Conservation (phyloP, 2,888 invertebrate genomes). For the Odontothrips loti region DNA sequence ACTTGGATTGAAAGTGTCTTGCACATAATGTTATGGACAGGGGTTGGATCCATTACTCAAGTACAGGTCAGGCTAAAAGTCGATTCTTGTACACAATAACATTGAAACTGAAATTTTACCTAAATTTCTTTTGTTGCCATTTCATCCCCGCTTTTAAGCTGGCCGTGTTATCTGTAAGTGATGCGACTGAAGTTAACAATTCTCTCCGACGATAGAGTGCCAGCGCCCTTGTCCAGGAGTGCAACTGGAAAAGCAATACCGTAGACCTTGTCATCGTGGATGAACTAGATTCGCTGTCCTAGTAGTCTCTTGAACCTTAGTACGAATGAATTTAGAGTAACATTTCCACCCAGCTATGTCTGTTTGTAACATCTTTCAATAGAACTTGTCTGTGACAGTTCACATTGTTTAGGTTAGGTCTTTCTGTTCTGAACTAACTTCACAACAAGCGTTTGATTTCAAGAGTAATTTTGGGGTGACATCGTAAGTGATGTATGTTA, state of each 20-base stretch:
- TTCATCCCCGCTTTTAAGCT: background rate
- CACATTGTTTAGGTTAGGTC: background rate
- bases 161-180: background rate
- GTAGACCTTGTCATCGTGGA: background rate
- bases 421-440: background rate
- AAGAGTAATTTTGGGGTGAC: background rate
- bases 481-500: background rate
- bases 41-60: background rate
- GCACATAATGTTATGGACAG: background rate
- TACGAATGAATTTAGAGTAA: too few species aligned
- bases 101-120: background rate
- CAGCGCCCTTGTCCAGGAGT: conserved; percentile 11
- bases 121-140: background rate
- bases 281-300: background rate
- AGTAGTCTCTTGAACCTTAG: background rate
- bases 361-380: background rate
- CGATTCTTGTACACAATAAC: background rate
- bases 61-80: background rate
- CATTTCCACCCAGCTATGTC: background rate
- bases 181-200: too few species aligned
- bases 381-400: background rate
- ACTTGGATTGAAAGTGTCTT: background rate
- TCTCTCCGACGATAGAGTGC: background rate
- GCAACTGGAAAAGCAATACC: background rate
- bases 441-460: background rate